Percentiles rank a stretch among this genome's conserved stretches.
These are phyloP conservation scores for Acronicta psi DNA, from an alignment of 2,888 invertebrate species.

Conservation along the genomic window DNA sequence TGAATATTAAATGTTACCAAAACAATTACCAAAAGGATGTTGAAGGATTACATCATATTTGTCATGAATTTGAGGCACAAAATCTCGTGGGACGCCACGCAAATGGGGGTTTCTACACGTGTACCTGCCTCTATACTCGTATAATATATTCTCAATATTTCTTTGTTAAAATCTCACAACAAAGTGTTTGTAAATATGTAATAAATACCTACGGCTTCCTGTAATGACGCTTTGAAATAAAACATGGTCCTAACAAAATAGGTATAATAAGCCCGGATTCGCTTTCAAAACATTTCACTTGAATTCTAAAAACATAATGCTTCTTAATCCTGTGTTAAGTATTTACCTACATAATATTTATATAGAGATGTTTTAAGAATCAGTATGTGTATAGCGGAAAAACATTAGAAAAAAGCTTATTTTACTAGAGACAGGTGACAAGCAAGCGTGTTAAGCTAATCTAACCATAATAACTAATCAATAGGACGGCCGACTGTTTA, in stretches of 20 bases:
- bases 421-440: no score
- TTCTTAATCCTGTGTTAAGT: background rate
- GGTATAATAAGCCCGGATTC: background rate
- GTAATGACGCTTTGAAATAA: background rate
- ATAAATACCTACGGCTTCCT: slow-evolving; percentile 20
- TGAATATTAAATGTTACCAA: slow-evolving; percentile 2
- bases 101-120: slow-evolving; percentile 4
- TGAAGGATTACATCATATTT: slow-evolving; percentile 1
- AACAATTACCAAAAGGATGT: slow-evolving; percentile 4
- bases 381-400: no score
- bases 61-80: slow-evolving; percentile 16
- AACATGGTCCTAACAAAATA: background rate
- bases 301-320: background rate
- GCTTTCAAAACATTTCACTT: background rate
- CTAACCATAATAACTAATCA: no score
- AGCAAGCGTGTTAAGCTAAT: no score
- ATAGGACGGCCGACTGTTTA: no score
- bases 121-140: no score
- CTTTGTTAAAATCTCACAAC: no score
- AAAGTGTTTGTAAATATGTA: slow-evolving; percentile 11
- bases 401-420: no score
- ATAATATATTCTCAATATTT: no score
- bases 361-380: background rate
- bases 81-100: slow-evolving; percentile 17
- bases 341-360: no score